Evolutionary conservation across 1,140 invertebrate genomes (phyloP), one percentile per base, ranked within the genome.

Genomic region (Elysia chlorotica): DNA sequence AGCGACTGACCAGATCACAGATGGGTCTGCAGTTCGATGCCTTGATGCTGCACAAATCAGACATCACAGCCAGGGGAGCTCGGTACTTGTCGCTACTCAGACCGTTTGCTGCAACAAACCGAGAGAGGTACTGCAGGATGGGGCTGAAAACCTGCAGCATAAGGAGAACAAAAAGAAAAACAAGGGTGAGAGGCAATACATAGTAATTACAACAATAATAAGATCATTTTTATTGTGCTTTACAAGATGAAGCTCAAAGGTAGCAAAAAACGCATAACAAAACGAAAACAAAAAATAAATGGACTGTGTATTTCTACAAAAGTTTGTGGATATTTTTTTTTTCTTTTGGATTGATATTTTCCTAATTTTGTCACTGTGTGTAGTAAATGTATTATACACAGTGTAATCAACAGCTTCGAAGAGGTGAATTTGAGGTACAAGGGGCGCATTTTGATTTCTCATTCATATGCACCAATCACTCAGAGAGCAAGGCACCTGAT

Each of bases 31-130:
- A 78, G 78, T 90, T 91, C 10, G 70, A 89, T 71, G 89, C 90
- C 70, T 91, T 89, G 54, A 95, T 92, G 65, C 93, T 92, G 76
- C 92, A 90, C 21, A 95, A 85, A 79, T 94, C 92, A 69, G 90
- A 89, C 33, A 95, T 83, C 5, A 89, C 88, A 76, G 89, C 86
- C 6, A 94, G 89, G 28, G 93, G 92, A 74, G 91, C 89, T 63
- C 91, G 89, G 80, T 93, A 93, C 33, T 91, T 90, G 71, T 92
- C 92, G 1, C 90, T 91, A n/a, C 93, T 90, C 71, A 94, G 88
- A 65, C 91, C 92, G n/a, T 91, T 90, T 4, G 89, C 88, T 74
- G 91, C 90, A 90, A 94, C 93, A 4, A 90, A 89, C 25, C 90
- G 84, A 78, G 91, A 92, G 10, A 95, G 82, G 10, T 91, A 90